These are phyloP conservation scores for Thecophora atra DNA, from an alignment of 2,888 invertebrate genomes.

Conservation along the genomic window DNA sequence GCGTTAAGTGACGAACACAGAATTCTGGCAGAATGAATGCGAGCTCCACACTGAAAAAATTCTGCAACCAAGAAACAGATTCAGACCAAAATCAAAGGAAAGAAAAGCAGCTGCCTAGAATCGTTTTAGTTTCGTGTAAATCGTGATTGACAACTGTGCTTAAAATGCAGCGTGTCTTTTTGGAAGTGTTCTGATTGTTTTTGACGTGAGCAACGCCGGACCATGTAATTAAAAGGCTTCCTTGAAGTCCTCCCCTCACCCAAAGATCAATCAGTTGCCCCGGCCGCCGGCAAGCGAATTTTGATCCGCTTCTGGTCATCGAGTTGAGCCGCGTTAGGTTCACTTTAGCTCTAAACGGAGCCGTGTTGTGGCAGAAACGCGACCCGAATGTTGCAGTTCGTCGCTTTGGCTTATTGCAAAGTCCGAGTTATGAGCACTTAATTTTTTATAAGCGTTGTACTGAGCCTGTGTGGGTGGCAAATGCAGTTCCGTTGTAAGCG, in stretches of 20 bases:
- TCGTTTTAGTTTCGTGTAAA: not conserved
- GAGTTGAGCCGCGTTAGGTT: conserved; percentile 1
- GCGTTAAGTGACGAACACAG: not conserved
- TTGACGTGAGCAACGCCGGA: not conserved
- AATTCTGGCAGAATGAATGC: conserved; percentile 14
- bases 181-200: conserved; percentile 6
- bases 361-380: not conserved
- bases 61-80: not conserved
- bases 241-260: not conserved
- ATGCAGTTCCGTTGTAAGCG: not conserved
- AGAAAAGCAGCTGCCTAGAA: not conserved
- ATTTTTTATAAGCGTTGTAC: conserved; percentile 9
- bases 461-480: not conserved
- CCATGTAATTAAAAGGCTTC: conserved; percentile 13
- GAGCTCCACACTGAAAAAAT: not conserved
- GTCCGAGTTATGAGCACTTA: conserved; percentile 24
- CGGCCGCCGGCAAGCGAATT: not conserved
- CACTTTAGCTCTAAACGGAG: not conserved
- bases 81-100: not conserved
- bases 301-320: not conserved
- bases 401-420: conserved; percentile 14
- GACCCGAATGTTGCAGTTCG: not conserved
- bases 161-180: not conserved
- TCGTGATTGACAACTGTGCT: not conserved
- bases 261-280: not conserved